A percentile compares a stretch with the other conserved stretches of the same genome.
Evolutionary conservation across 1,140 invertebrate species (phyloP).

Genomic region (Heliconius melpomene): DNA sequence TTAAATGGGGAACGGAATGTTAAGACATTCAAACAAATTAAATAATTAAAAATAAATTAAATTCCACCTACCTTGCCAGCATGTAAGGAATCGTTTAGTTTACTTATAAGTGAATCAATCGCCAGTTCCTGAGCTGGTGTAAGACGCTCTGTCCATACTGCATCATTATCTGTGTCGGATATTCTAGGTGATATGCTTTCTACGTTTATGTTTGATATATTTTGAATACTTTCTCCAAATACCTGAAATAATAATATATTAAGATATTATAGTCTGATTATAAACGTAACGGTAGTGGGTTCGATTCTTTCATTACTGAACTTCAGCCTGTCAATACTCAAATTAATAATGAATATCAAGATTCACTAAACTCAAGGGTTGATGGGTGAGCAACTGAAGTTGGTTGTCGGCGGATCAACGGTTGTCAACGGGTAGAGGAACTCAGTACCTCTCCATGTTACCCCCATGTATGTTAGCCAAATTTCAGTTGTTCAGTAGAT

Average conservation of each 20-base stretch:
- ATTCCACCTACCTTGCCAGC: constrained; percentile 57
- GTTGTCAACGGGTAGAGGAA: too few species aligned
- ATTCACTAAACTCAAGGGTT: background rate
- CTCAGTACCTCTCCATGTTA: too few species aligned
- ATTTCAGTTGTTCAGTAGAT: too few species aligned
- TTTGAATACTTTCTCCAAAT: constrained; percentile 53
- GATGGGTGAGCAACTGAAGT: background rate
- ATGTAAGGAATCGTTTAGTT: constrained; percentile 69
- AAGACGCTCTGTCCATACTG: constrained; percentile 52
- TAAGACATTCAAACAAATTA: background rate
- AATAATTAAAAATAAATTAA: background rate
- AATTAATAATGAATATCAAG: too few species aligned
- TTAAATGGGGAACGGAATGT: too few species aligned
- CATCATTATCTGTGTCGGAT: constrained; percentile 30
- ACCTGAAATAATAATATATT: constrained; percentile 43
- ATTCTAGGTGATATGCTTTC: constrained; percentile 30
- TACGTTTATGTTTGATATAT: constrained; percentile 28
- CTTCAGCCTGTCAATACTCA: too few species aligned
- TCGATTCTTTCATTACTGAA: too few species aligned
- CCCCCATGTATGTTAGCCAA: too few species aligned
- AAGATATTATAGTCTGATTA: too few species aligned
- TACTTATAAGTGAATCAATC: constrained; percentile 78
- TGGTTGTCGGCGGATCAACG: background rate
- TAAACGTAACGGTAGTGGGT: too few species aligned
- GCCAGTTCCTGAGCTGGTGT: constrained; percentile 77